phyloP scores from a whole-genome alignment of 2,797 vertebrate genomes.

The Gila robusta region DNA sequence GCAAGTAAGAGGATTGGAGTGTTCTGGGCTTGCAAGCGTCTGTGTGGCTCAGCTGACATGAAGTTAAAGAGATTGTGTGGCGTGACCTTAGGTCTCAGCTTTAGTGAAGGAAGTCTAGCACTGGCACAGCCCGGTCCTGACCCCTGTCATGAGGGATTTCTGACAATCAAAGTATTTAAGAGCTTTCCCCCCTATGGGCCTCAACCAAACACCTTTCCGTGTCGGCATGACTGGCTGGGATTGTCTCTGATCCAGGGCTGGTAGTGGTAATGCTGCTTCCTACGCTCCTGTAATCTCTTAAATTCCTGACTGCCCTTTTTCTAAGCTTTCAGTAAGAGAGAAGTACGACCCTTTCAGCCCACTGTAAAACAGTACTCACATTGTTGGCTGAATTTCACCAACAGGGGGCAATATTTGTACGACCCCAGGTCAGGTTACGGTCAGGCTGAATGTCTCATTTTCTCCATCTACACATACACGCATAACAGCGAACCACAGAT shows the following conservation, averaged over 20 bases:
- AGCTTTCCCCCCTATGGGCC: slow-evolving; percentile 43
- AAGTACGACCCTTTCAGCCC: slow-evolving; percentile 36
- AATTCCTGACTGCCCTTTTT: slow-evolving; percentile 59
- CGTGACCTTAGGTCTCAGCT: slow-evolving; percentile 46
- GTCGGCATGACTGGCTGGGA: slow-evolving; percentile 49
- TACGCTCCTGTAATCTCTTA: slow-evolving; percentile 58
- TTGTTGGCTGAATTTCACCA: slow-evolving; percentile 55
- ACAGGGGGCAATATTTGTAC: slow-evolving; percentile 59
- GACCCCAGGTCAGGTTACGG: slow-evolving; percentile 44
- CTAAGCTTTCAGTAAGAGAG: slow-evolving; percentile 52
- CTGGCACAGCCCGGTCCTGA: slow-evolving; percentile 53
- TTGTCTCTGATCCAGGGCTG: slow-evolving; percentile 51
- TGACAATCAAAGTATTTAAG: slow-evolving; percentile 52
- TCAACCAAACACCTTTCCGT: slow-evolving; percentile 57
- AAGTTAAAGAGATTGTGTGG: slow-evolving; percentile 68
- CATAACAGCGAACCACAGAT: slow-evolving; percentile 57
- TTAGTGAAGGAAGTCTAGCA: slow-evolving; percentile 44
- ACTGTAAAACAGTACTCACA: slow-evolving; percentile 47
- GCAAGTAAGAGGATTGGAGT: slow-evolving; percentile 56
- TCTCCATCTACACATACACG: slow-evolving; percentile 56
- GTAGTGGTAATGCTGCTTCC: slow-evolving; percentile 60
- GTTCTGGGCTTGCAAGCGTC: slow-evolving; percentile 69
- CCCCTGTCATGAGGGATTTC: slow-evolving; percentile 60
- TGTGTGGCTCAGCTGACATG: slow-evolving; percentile 75
- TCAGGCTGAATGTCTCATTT: slow-evolving; percentile 46